These are phyloP conservation scores for Pachydiplax longipennis DNA, from an alignment of 2,888 invertebrate species.

Conservation along the genomic window DNA sequence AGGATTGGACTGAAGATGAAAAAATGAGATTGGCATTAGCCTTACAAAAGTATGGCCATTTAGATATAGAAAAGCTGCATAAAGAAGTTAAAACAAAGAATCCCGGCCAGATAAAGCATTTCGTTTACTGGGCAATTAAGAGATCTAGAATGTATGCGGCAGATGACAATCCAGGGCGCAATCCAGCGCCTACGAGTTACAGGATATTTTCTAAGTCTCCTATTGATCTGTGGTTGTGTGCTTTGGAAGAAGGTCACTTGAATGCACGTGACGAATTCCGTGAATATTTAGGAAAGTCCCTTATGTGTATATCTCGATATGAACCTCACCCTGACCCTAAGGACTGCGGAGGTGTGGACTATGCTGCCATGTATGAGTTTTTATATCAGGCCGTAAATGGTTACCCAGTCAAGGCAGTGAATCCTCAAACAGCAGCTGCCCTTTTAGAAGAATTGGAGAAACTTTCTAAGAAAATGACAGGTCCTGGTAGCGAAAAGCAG, in stretches of 20 bases:
- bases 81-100: not conserved
- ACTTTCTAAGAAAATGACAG: not conserved
- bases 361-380: constrained; percentile 21
- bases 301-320: constrained; percentile 1
- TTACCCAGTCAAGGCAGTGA: constrained; percentile 8
- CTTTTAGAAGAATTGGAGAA: not conserved
- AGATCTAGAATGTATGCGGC: not conserved
- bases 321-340: constrained; percentile 16
- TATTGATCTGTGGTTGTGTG: constrained; percentile 4
- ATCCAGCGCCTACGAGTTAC: not conserved
- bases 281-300: not conserved
- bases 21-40: constrained; percentile 3
- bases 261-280: not conserved
- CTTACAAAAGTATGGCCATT: not conserved
- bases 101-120: not conserved
- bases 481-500: not conserved
- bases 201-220: not conserved
- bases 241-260: not conserved
- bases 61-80: not conserved
- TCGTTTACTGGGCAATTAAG: not conserved
- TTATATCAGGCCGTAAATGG: not conserved
- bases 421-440: not conserved
- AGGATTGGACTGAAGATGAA: constrained; percentile 8
- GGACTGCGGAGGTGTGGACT: constrained; percentile 16
- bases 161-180: not conserved